Evolutionary conservation across 2,113 vertebrate genomes (phyloP).

Genomic region (Boulengeromyrus knoepffleri): DNA sequence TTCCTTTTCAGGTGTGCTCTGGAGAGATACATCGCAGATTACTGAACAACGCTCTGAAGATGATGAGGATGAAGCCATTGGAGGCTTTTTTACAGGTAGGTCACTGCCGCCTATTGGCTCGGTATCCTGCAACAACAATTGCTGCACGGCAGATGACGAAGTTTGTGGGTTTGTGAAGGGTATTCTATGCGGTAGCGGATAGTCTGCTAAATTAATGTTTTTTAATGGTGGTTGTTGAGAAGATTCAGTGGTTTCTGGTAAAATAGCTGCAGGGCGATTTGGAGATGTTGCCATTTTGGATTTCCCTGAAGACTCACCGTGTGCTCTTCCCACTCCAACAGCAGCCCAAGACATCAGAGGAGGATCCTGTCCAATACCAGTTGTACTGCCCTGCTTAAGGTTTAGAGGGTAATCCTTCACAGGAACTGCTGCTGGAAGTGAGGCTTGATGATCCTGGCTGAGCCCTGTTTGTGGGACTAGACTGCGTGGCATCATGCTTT

Average conservation of each 20-base stretch:
- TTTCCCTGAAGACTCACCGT: slow-evolving; percentile 46
- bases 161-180: slow-evolving; percentile 38
- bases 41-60: slow-evolving; percentile 78
- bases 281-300: slow-evolving; percentile 41
- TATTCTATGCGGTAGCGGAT: slow-evolving; percentile 75
- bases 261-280: slow-evolving; percentile 35
- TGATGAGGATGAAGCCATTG: slow-evolving; percentile 44
- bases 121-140: slow-evolving; percentile 62
- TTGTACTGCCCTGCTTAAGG: slow-evolving; percentile 44
- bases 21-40: slow-evolving; percentile 83
- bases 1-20: slow-evolving; percentile 54
- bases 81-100: slow-evolving; percentile 37
- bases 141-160: slow-evolving; percentile 59
- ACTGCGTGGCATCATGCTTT: slow-evolving; percentile 69
- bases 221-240: slow-evolving; percentile 55
- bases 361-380: slow-evolving; percentile 39
- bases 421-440: slow-evolving; percentile 39
- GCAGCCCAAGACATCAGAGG: slow-evolving; percentile 42
- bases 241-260: slow-evolving; percentile 41
- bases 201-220: slow-evolving; percentile 87
- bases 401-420: slow-evolving; percentile 49
- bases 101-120: slow-evolving; percentile 46
- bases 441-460: slow-evolving; percentile 59
- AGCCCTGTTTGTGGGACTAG: slow-evolving; percentile 67
- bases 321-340: slow-evolving; percentile 43